phyloP scores from a whole-genome alignment of 2,113 vertebrate species.

The Gymnogyps californianus region DNA sequence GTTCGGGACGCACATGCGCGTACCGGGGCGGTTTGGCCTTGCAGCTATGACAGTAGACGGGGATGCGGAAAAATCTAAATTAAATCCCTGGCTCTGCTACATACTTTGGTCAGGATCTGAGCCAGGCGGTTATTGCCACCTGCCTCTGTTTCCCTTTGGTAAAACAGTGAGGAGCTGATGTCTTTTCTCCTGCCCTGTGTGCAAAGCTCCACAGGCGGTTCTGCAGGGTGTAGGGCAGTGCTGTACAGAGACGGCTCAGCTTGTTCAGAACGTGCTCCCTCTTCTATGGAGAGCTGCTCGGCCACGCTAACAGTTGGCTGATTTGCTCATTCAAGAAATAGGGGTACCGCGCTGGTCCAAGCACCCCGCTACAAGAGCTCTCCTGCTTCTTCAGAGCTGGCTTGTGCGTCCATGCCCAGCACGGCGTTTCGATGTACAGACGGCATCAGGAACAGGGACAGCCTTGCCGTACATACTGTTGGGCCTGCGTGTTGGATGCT shows the following conservation, averaged over 20 bases:
- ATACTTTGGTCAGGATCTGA: neutral
- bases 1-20: fast-evolving
- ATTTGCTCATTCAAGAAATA: neutral
- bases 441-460: fast-evolving
- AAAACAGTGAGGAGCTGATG: fast-evolving
- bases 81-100: neutral
- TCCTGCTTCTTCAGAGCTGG: neutral
- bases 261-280: fast-evolving
- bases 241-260: neutral
- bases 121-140: neutral
- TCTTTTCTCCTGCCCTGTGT: fast-evolving
- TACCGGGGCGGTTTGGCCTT: neutral
- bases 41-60: neutral
- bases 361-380: neutral
- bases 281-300: neutral
- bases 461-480: fast-evolving
- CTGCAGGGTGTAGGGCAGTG: neutral
- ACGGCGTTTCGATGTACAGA: fast-evolving
- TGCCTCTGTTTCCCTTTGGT: neutral
- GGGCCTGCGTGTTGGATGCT: neutral
- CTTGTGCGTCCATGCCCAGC: fast-evolving
- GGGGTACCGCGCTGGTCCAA: neutral
- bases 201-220: neutral
- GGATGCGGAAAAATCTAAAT: neutral
- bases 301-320: fast-evolving